A percentile compares a stretch with the other conserved stretches of the same genome.
phyloP scores from a whole-genome alignment of 2,888 invertebrate species.

The Dyspetes luteomarginatus region DNA sequence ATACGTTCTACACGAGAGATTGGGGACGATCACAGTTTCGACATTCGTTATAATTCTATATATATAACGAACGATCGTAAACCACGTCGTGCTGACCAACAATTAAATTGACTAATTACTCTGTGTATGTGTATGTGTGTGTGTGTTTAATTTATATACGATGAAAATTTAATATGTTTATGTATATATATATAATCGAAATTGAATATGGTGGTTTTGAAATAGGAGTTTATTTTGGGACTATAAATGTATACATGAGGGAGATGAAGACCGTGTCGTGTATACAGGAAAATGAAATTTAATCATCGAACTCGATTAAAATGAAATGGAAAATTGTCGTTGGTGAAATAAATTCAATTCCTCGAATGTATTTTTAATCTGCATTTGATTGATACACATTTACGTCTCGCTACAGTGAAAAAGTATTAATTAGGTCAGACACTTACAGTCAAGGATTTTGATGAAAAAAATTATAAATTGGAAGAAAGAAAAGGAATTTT shows the following conservation, averaged over 20 bases:
- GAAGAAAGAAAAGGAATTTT: too few relatives aligned
- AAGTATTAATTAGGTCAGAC: too few relatives aligned
- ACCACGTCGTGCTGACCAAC: background rate
- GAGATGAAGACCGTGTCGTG: background rate
- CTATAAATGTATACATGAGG: background rate
- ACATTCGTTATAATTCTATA: background rate
- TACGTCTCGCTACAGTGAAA: background rate
- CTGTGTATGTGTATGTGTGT: background rate
- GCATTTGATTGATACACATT: background rate
- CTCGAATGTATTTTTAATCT: background rate
- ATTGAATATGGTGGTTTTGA: background rate
- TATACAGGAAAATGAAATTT: background rate
- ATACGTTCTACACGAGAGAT: background rate
- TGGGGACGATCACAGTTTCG: background rate
- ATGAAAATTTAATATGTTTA: background rate
- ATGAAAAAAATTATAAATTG: too few relatives aligned
- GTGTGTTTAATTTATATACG: too few relatives aligned
- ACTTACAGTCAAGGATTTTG: too few relatives aligned
- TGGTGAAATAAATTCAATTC: background rate
- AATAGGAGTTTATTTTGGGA: background rate
- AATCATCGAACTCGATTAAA: background rate
- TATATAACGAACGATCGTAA: background rate
- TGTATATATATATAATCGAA: background rate
- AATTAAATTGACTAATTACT: slow-evolving; percentile 25
- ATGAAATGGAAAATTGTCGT: background rate